These are phyloP conservation scores for Amphipoea lucens DNA, from an alignment of 2,888 invertebrate genomes.

Conservation along the genomic window DNA sequence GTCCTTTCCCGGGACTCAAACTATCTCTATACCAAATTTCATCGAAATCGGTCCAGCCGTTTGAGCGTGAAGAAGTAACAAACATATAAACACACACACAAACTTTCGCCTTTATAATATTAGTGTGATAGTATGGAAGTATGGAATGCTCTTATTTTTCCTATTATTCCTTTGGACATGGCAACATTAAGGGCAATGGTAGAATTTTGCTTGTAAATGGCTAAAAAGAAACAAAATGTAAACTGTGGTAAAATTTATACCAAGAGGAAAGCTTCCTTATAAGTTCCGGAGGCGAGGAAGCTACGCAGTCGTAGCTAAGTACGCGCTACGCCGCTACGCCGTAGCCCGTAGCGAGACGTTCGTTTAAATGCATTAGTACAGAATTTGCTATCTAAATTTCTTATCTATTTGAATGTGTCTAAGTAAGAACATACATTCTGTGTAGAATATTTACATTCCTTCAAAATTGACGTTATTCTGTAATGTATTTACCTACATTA, in stretches of 20 bases:
- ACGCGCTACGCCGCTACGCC: conserved; percentile 38
- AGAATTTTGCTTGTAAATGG: not conserved
- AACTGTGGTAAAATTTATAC: conserved; percentile 19
- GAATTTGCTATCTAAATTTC: not conserved
- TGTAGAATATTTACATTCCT: not conserved
- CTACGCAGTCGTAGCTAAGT: conserved; percentile 41
- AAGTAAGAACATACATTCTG: not conserved
- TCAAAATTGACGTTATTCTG: not conserved
- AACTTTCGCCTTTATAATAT: no score
- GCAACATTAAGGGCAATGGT: not conserved
- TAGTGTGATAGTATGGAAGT: no score
- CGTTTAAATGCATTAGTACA: conserved; percentile 13
- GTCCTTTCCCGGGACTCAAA: no score
- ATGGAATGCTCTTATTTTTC: no score
- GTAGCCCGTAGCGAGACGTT: conserved; percentile 41
- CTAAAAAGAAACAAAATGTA: not conserved
- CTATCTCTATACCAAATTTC: no score
- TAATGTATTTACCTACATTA: not conserved
- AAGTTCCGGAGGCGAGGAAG: not conserved
- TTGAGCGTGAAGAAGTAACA: no score
- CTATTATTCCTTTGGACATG: not conserved
- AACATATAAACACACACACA: no score
- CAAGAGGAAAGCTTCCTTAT: not conserved
- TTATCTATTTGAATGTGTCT: not conserved
- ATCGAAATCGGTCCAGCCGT: no score